phyloP scores from a whole-genome alignment of 2,888 invertebrate genomes.

The Spicauda simplicius region DNA sequence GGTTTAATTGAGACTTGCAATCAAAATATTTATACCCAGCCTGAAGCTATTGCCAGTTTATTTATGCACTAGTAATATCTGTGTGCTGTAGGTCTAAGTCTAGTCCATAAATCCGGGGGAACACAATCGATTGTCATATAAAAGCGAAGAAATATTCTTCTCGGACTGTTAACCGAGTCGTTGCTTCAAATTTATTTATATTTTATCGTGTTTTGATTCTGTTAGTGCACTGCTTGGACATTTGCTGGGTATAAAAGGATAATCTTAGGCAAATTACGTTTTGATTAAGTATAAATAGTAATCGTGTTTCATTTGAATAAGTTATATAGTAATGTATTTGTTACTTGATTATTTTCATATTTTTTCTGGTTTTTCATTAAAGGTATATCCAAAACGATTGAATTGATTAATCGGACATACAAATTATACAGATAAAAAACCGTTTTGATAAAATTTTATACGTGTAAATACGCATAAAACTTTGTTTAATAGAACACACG shows the following conservation, averaged over 20 bases:
- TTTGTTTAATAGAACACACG: no score
- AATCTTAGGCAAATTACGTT: conserved; percentile 11
- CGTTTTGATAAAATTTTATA: no score
- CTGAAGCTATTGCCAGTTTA: conserved; percentile 56
- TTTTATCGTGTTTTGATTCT: conserved; percentile 33
- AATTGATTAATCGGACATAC: no score
- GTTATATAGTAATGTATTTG: no score
- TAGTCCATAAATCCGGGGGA: conserved; percentile 33
- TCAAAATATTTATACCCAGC: conserved; percentile 56
- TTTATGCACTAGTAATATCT: conserved; percentile 44
- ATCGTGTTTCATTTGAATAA: background rate
- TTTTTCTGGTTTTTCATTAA: no score
- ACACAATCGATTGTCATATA: conserved; percentile 37
- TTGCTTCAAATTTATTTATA: conserved; percentile 32
- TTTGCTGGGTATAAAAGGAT: conserved; percentile 15
- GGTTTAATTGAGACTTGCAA: conserved; percentile 76
- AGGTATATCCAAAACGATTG: no score
- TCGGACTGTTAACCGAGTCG: conserved; percentile 33
- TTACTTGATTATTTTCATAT: no score
- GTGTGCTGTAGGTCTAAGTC: conserved; percentile 34
- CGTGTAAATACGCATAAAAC: no score
- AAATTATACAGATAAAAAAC: no score
- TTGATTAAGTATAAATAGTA: background rate
- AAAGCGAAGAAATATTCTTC: conserved; percentile 35
- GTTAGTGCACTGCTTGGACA: conserved; percentile 9